A percentile compares a stretch with the other conserved stretches of the same genome.
These are phyloP conservation scores for Sinella curviseta DNA, from an alignment of 1,140 invertebrate species.

Conservation along the genomic window DNA sequence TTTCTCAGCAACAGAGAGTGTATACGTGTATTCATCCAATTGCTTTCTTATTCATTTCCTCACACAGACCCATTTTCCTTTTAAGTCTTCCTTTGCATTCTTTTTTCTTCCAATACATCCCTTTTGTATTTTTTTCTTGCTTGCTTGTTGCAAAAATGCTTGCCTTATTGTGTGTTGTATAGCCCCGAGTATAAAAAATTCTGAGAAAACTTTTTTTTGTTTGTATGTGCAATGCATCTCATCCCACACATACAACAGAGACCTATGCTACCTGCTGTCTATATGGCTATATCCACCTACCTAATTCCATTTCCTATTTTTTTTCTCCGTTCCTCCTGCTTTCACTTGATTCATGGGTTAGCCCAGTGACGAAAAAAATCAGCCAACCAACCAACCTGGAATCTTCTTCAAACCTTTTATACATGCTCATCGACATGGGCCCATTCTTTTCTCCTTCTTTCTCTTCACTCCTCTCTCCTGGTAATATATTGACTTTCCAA, in stretches of 20 bases:
- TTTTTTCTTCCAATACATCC: not conserved
- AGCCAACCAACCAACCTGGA: no score
- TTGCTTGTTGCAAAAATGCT: not conserved
- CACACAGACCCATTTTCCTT: not conserved
- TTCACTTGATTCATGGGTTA: not conserved
- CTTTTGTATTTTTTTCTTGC: not conserved
- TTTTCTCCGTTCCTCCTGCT: not conserved
- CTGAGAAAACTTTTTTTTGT: no score
- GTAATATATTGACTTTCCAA: not conserved
- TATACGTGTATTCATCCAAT: not conserved
- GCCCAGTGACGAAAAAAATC: not conserved
- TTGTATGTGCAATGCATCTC: no score
- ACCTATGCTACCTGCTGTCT: no score
- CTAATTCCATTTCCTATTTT: not conserved
- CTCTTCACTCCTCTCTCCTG: not conserved
- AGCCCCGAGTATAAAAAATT: no score
- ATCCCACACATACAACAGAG: no score
- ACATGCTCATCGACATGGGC: not conserved
- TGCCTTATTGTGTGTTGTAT: not conserved
- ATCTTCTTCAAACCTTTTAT: no score
- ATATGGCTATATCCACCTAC: not conserved
- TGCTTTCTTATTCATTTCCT: not conserved
- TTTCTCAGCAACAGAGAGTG: not conserved
- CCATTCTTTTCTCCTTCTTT: not conserved
- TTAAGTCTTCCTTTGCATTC: not conserved